Evolutionary conservation across 30 jellyfish, hydroid and myxozoan genomes (phyloP).

Genomic region (Aurelia aurita complex sp. Pacific): DNA sequence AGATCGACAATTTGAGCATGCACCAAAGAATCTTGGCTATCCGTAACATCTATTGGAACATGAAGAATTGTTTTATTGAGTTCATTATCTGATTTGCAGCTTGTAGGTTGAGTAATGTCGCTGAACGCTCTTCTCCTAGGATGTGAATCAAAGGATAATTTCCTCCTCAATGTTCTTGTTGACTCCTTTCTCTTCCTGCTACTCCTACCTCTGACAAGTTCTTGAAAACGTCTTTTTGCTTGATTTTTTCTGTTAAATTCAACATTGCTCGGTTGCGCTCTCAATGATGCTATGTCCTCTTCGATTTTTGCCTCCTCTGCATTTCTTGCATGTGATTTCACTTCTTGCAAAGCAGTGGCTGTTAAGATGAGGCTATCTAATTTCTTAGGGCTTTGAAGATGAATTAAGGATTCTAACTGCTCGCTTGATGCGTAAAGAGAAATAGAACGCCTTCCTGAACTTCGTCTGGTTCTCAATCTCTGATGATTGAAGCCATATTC

Average conservation of each 20-base stretch:
- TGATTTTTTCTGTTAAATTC: constrained; percentile 73
- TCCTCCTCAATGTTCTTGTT: constrained; percentile 49
- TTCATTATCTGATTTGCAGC: constrained; percentile 8
- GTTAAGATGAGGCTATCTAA: not conserved
- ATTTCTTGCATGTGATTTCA: constrained; percentile 79
- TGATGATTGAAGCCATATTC: constrained; percentile 93
- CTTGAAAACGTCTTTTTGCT: constrained; percentile 55
- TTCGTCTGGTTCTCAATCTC: constrained; percentile 47
- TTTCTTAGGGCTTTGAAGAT: constrained; percentile 16
- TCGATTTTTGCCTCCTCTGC: constrained; percentile 80
- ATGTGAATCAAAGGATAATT: constrained; percentile 91
- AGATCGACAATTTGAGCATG: not conserved
- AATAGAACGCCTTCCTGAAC: constrained; percentile 37
- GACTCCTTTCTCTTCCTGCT: constrained; percentile 4
- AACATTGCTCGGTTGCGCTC: constrained; percentile 86
- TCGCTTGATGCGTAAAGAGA: constrained; percentile 74
- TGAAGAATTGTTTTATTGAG: not conserved
- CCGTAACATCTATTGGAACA: not conserved
- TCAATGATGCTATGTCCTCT: constrained; percentile 60
- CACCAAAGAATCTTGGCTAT: constrained; percentile 42
- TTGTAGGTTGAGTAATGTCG: constrained; percentile 44
- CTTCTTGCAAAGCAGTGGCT: constrained; percentile 1
- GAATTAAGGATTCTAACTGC: not conserved
- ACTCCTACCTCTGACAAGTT: constrained; percentile 30
- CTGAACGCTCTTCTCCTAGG: constrained; percentile 74